A percentile compares a stretch with the other conserved stretches of the same genome.
Evolutionary conservation across 2,113 vertebrate species (phyloP).

Genomic region (Perca fluviatilis): DNA sequence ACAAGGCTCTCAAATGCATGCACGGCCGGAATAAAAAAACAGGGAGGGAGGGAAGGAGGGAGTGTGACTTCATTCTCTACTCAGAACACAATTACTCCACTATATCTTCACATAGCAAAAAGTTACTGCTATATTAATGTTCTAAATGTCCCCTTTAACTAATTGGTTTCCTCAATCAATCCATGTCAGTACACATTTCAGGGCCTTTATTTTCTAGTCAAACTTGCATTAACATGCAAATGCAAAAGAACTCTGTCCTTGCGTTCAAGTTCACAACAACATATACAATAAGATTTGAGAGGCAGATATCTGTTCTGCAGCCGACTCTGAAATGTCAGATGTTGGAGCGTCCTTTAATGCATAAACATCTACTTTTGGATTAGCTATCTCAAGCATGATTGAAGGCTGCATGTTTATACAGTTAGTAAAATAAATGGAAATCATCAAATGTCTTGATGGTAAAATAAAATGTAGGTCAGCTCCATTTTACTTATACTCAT

Average conservation of each 20-base stretch:
- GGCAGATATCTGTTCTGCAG: not conserved
- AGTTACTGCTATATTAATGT: too few species aligned
- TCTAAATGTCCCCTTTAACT: not conserved
- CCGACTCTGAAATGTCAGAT: not conserved
- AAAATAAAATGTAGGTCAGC: not conserved
- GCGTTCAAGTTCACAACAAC: not conserved
- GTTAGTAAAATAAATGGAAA: not conserved
- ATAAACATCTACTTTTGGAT: not conserved
- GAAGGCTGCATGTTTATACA: not conserved
- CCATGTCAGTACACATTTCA: not conserved
- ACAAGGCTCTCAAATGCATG: too few species aligned
- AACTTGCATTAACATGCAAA: not conserved
- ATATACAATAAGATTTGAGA: not conserved
- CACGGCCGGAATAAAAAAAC: too few species aligned
- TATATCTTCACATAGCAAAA: too few species aligned
- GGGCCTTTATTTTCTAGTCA: conserved; percentile 2
- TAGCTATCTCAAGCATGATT: not conserved
- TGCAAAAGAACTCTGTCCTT: not conserved
- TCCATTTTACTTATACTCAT: too few species aligned
- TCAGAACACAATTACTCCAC: too few species aligned
- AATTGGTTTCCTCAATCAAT: not conserved
- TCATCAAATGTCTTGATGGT: not conserved
- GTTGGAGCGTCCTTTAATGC: not conserved
- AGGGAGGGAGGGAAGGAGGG: too few species aligned
- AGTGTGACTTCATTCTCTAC: too few species aligned